These are phyloP conservation scores for Gallinago paraguaiae DNA, from an alignment of 2,113 vertebrate genomes.

Conservation along the genomic window DNA sequence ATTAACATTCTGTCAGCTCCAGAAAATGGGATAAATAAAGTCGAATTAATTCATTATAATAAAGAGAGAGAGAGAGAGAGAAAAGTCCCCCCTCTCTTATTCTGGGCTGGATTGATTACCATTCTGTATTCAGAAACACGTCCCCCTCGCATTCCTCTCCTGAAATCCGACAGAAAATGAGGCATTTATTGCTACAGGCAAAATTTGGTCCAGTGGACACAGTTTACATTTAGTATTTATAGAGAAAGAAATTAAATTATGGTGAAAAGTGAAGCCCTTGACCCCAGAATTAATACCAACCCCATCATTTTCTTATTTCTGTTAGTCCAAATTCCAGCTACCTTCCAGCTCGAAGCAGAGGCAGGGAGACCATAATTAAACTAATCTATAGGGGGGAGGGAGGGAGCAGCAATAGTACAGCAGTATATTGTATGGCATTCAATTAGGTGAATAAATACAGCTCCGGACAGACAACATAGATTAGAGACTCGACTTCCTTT, in stretches of 20 bases:
- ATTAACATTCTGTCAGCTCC: slow-evolving; percentile 99
- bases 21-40: slow-evolving; percentile 99
- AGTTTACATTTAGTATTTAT: slow-evolving; percentile 97
- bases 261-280: slow-evolving; percentile 82
- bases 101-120: slow-evolving; percentile 88
- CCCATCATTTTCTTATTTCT: slow-evolving; percentile 61
- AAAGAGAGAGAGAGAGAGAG: slow-evolving; percentile 84
- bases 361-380: slow-evolving; percentile 33
- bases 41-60: slow-evolving; percentile 98
- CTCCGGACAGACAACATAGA: slow-evolving; percentile 45
- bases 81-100: slow-evolving; percentile 76
- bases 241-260: slow-evolving; percentile 87
- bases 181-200: slow-evolving; percentile 87
- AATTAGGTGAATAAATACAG: slow-evolving; percentile 62
- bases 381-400: slow-evolving; percentile 28
- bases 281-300: slow-evolving; percentile 80
- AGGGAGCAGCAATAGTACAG: slow-evolving; percentile 41
- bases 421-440: slow-evolving; percentile 41
- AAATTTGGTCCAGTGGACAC: slow-evolving; percentile 86
- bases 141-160: slow-evolving; percentile 84
- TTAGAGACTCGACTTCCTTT: slow-evolving; percentile 43
- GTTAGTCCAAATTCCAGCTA: slow-evolving; percentile 46
- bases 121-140: slow-evolving; percentile 96
- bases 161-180: slow-evolving; percentile 87
- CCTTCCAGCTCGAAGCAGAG: slow-evolving; percentile 22